Evolutionary conservation across 1,140 invertebrate species (phyloP).

Genomic region (Hermetia illucens): DNA sequence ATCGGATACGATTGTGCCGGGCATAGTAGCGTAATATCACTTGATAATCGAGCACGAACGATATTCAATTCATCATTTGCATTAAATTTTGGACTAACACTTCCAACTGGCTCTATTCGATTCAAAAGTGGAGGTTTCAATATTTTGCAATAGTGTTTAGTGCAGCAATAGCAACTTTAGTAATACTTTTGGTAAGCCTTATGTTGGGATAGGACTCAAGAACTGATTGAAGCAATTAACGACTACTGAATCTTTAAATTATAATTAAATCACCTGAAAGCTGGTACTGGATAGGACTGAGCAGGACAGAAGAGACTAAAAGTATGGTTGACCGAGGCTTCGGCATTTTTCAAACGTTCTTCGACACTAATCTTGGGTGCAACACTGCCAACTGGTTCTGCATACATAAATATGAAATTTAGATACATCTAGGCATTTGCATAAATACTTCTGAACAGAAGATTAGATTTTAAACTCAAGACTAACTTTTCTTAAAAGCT

Average conservation of each 20-base stretch:
- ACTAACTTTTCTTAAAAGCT: too few species aligned
- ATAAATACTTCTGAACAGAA: too few species aligned
- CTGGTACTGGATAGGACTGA: constrained; percentile 47
- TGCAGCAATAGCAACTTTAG: constrained; percentile 6
- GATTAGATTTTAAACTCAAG: too few species aligned
- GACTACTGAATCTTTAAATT: neutral
- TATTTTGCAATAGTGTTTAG: constrained; percentile 9
- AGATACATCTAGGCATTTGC: too few species aligned
- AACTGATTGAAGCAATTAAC: neutral
- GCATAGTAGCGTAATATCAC: constrained; percentile 40
- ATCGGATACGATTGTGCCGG: constrained; percentile 52
- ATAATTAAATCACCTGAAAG: constrained; percentile 40
- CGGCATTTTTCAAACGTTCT: constrained; percentile 38
- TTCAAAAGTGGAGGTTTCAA: constrained; percentile 12
- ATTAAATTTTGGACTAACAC: constrained; percentile 46
- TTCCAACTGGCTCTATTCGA: constrained; percentile 50
- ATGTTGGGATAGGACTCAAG: constrained; percentile 3
- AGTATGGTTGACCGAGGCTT: constrained; percentile 13
- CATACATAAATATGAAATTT: constrained; percentile 19
- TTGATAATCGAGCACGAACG: constrained; percentile 17
- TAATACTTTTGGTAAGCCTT: neutral
- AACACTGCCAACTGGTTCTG: constrained; percentile 57
- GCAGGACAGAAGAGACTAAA: constrained; percentile 47
- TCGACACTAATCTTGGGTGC: constrained; percentile 46
- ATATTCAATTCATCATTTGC: constrained; percentile 34